These are phyloP conservation scores for Drosophila watanabei DNA, from an alignment of 1,140 invertebrate species.

Conservation along the genomic window DNA sequence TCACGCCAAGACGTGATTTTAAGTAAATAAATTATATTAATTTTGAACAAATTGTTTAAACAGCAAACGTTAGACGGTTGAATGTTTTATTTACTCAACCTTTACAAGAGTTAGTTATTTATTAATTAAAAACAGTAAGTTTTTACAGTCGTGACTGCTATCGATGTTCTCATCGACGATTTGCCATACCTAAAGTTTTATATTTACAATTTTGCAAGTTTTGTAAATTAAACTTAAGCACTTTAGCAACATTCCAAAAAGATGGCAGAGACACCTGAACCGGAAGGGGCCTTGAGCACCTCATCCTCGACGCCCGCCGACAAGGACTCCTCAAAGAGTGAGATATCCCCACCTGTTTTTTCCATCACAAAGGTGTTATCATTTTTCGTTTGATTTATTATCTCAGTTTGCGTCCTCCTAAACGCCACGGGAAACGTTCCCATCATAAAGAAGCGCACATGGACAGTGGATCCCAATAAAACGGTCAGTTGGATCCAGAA, in stretches of 20 bases:
- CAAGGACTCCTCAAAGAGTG: constrained; percentile 73
- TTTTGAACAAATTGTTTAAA: neutral
- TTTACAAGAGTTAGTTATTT: neutral
- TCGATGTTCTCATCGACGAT: constrained; percentile 14
- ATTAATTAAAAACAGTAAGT: neutral
- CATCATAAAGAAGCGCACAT: constrained; percentile 98
- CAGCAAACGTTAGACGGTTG: rapidly evolving
- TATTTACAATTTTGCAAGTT: constrained; percentile 46
- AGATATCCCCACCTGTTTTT: constrained; percentile 1
- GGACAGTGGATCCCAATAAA: constrained; percentile 95
- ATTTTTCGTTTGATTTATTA: constrained; percentile 64
- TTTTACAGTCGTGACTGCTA: neutral
- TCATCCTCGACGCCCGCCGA: constrained; percentile 58
- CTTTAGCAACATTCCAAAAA: constrained; percentile 50
- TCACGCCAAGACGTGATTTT: neutral
- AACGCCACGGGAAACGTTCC: constrained; percentile 98
- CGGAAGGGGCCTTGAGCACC: constrained; percentile 47
- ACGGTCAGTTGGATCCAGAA: constrained; percentile 95
- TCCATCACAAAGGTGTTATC: constrained; percentile 12
- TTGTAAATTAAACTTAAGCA: neutral
- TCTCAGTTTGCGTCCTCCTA: constrained; percentile 95
- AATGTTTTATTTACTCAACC: neutral
- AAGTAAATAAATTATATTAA: neutral
- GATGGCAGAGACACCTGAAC: constrained; percentile 71
- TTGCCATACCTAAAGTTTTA: constrained; percentile 10